phyloP scores from a whole-genome alignment of 2,113 vertebrate species.

The Toxotes chatareus region DNA sequence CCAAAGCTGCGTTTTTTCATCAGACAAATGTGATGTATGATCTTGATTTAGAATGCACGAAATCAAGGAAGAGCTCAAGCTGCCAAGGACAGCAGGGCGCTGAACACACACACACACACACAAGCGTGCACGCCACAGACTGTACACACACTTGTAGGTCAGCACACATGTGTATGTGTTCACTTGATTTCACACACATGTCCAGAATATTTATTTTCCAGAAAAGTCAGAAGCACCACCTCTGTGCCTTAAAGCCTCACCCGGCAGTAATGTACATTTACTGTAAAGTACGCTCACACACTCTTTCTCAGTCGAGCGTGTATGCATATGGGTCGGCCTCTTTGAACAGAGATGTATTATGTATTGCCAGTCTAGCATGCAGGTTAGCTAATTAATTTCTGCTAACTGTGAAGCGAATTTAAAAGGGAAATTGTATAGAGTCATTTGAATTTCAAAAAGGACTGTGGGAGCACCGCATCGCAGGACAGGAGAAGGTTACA shows the following conservation, averaged over 20 bases:
- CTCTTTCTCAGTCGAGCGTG: constrained; percentile 6
- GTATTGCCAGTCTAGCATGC: constrained; percentile 64
- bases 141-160: not conserved
- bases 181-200: not conserved
- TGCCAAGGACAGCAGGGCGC: constrained; percentile 57
- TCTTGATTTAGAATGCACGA: constrained; percentile 69
- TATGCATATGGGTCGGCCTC: constrained; percentile 23
- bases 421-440: constrained; percentile 63
- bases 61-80: constrained; percentile 43
- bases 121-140: not conserved
- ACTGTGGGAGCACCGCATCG: constrained; percentile 4
- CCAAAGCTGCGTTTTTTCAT: constrained; percentile 67
- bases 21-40: constrained; percentile 73
- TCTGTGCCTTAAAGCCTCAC: constrained; percentile 31
- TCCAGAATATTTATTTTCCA: constrained; percentile 12
- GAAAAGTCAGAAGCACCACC: constrained; percentile 14
- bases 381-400: constrained; percentile 78
- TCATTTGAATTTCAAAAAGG: constrained; percentile 69
- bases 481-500: constrained; percentile 59
- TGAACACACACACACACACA: constrained; percentile 27
- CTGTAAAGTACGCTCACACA: not conserved
- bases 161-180: not conserved
- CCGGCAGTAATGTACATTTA: constrained; percentile 1
- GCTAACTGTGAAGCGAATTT: constrained; percentile 67
- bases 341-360: constrained; percentile 57